Evolutionary conservation across 2,113 vertebrate species (phyloP), one percentile per base, ranked within the genome.

Genomic region (Hemichromis elongatus): DNA sequence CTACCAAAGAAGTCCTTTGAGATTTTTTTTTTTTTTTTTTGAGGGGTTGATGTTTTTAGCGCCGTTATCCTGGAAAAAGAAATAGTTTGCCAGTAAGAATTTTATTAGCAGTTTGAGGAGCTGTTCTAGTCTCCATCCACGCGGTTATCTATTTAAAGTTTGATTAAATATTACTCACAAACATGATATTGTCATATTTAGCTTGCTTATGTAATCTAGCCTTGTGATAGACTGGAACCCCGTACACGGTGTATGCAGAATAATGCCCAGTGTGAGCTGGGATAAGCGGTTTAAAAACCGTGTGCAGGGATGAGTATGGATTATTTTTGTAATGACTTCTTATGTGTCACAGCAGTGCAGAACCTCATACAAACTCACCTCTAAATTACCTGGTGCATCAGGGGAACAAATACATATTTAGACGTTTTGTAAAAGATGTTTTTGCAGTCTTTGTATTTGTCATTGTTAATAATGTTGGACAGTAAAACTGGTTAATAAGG

Each of bases 241-340:
- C n/a, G 19, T 79, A 7, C 56, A 4, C 13, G 8, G 7, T 81
- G 26, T 75, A 50, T 82, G 40, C 84, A 8, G 42, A 77, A 28
- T 80, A 54, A 88, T 56, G 81, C 52, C 19, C 42, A 2, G 16
- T 75, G 77, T 85, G 79, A 88, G 82, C 78, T 4, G 40, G 78
- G 77, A 77, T 92, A 73, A 92, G 89, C 55, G 33, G 63, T 84
- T 88, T 81, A 86, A 26, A 84, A 88, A 66, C 24, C 16, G 75
- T 77, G 50, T 83, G 57, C 57, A 21, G 81, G 86, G 47, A 85
- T 84, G 37, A 80, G 87, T 85, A n/a, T 86, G 81, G 88, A 92
- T 94, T 84, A 86, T 78, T 91, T 83, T 83, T 90, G 79, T 84
- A 86, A 84, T 87, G 80, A 87, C 82, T 87, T 88, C 33, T 79